phyloP scores from a whole-genome alignment of 2,888 invertebrate species.

The Falcaria lacertinaria region DNA sequence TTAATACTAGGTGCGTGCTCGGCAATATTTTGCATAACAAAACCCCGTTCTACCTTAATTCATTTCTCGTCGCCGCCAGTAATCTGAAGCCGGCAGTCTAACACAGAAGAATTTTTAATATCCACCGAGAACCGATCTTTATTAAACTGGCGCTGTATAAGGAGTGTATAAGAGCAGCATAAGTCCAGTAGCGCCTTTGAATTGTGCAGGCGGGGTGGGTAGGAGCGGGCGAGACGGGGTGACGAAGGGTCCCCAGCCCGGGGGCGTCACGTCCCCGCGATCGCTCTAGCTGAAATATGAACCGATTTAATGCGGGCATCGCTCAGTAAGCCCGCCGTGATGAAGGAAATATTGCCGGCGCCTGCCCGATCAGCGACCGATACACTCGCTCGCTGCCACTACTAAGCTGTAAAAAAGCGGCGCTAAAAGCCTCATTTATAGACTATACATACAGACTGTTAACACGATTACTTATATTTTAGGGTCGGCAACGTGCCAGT shows the following conservation, averaged over 20 bases:
- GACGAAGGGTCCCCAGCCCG: conserved; percentile 20
- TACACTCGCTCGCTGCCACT: conserved; percentile 12
- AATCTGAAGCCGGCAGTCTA: conserved; percentile 33
- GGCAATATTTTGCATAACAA: conserved; percentile 45
- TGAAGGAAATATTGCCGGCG: conserved; percentile 65
- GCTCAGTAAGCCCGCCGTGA: conserved; percentile 61
- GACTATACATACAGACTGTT: too few relatives aligned
- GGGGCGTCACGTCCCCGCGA: conserved; percentile 59
- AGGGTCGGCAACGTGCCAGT: too few relatives aligned
- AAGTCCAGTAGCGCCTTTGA: conserved; percentile 50
- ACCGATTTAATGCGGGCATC: conserved; percentile 58
- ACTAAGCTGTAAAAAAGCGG: conserved; percentile 10
- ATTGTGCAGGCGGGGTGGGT: conserved; percentile 24
- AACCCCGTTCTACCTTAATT: conserved; percentile 34
- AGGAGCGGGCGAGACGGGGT: background rate
- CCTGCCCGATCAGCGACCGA: conserved; percentile 43
- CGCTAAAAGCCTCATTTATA: conserved; percentile 22
- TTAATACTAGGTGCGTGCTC: background rate
- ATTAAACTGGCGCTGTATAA: conserved; percentile 55
- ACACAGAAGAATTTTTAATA: conserved; percentile 68
- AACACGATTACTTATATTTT: too few relatives aligned
- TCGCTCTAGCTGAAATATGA: conserved; percentile 67
- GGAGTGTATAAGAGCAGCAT: conserved; percentile 31
- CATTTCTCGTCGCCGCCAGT: conserved; percentile 25
- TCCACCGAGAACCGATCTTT: conserved; percentile 52